A percentile compares a stretch with the other conserved stretches of the same genome.
These are phyloP conservation scores for Artibeus lituratus DNA, from an alignment of 2,797 vertebrate species.

Conservation along the genomic window DNA sequence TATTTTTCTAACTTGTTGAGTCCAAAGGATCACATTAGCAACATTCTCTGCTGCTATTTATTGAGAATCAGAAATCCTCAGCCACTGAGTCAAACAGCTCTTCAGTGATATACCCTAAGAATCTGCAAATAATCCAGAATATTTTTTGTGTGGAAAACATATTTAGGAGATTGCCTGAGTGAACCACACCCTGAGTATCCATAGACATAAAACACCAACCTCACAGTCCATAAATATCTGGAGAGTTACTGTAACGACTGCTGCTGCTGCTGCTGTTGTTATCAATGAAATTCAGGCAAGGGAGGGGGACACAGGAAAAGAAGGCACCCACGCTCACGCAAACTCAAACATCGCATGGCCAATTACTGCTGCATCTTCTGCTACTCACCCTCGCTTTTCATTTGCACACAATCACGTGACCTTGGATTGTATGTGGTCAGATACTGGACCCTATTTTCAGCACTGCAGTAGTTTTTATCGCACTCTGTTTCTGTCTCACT, in stretches of 20 bases:
- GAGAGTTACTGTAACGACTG: rapidly evolving
- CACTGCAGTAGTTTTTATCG: rapidly evolving
- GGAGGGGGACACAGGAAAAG: background rate
- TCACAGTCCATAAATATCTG: background rate
- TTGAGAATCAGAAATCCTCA: background rate
- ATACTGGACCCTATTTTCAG: background rate
- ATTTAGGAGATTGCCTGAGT: background rate
- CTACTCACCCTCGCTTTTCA: background rate
- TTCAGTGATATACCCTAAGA: background rate
- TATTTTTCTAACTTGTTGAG: background rate
- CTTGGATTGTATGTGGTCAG: background rate
- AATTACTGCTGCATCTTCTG: background rate
- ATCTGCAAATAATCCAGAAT: background rate
- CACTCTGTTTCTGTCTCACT: background rate
- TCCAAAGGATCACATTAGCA: background rate
- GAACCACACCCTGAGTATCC: background rate
- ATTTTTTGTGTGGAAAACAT: background rate
- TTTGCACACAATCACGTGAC: background rate
- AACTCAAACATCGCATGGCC: rapidly evolving
- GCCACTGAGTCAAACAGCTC: background rate
- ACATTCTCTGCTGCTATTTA: background rate
- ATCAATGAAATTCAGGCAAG: background rate
- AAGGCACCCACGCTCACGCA: background rate
- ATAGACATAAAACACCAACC: background rate
- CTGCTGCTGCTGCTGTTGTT: background rate